Conservation (phyloP, 2,888 invertebrate genomes). For the Nineta flava region DNA sequence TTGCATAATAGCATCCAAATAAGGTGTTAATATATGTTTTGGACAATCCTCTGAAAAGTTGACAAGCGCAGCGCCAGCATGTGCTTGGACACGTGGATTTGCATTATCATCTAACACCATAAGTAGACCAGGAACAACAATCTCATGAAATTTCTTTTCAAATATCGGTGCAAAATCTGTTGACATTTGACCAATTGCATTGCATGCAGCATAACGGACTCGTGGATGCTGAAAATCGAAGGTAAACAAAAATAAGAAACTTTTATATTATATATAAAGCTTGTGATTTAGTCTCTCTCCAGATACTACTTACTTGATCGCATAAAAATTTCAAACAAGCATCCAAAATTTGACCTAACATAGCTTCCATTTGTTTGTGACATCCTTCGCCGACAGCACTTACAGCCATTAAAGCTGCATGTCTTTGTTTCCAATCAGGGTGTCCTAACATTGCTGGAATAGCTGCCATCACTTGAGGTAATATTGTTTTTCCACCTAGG, state of each 20-base stretch:
- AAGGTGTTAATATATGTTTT: conserved; percentile 77
- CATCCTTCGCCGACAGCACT: conserved; percentile 98
- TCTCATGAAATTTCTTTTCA: conserved; percentile 94
- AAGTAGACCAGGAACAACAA: conserved; percentile 83
- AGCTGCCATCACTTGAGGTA: conserved; percentile 72
- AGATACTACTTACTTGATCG: conserved; percentile 60
- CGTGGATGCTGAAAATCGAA: conserved; percentile 69
- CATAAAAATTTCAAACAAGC: conserved; percentile 73
- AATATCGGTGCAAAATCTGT: conserved; percentile 95
- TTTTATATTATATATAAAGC: neutral
- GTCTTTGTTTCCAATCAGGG: conserved; percentile 73
- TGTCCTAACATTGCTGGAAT: conserved; percentile 77
- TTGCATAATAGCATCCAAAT: conserved; percentile 79
- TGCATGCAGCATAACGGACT: conserved; percentile 94
- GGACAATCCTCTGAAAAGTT: conserved; percentile 99
- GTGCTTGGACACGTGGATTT: conserved; percentile 86
- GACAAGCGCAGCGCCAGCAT: conserved; percentile 86
- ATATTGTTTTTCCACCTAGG: conserved; percentile 81
- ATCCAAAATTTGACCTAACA: conserved; percentile 84
- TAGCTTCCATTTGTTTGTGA: conserved; percentile 92
- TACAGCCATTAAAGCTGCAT: conserved; percentile 96
- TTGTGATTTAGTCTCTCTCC: neutral
- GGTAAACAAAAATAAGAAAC: neutral
- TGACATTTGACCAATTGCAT: conserved; percentile 97
- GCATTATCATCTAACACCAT: conserved; percentile 77